Percentiles rank a stretch among this genome's conserved stretches.
Evolutionary conservation across 2,797 vertebrate species (phyloP).

Genomic region (Coreius guichenoti): DNA sequence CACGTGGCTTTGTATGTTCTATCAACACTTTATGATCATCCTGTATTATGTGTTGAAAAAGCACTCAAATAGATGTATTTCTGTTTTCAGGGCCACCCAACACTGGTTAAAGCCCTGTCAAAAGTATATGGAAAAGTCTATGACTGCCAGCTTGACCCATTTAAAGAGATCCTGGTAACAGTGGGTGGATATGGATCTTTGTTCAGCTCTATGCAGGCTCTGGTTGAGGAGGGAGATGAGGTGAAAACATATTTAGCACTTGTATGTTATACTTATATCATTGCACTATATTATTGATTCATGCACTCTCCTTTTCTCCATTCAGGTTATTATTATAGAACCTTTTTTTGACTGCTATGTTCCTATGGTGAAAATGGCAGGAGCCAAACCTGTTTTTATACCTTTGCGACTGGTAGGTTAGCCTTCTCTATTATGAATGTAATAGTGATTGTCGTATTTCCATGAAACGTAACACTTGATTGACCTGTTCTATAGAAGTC

Average conservation of each 20-base stretch:
- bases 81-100: conserved; percentile 85
- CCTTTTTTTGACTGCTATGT: conserved; percentile 95
- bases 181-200: conserved; percentile 94
- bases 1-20: conserved; percentile 89
- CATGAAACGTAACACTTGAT: not conserved
- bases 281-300: not conserved
- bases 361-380: conserved; percentile 93
- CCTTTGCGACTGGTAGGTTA: conserved; percentile 87
- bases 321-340: conserved; percentile 94
- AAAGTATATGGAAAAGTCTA: conserved; percentile 87
- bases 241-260: conserved; percentile 67
- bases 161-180: conserved; percentile 91
- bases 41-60: not conserved
- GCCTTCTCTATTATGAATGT: not conserved
- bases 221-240: conserved; percentile 93
- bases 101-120: conserved; percentile 89
- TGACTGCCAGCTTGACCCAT: conserved; percentile 83
- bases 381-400: conserved; percentile 89
- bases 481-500: conserved; percentile 76
- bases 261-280: not conserved
- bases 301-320: not conserved
- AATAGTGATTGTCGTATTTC: not conserved
- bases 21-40: not conserved
- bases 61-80: not conserved
- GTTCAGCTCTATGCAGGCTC: conserved; percentile 87